A percentile compares a stretch with the other conserved stretches of the same genome.
These are phyloP conservation scores for Scolopax bukidnonensis DNA, from an alignment of 2,797 vertebrate species.

Conservation along the genomic window DNA sequence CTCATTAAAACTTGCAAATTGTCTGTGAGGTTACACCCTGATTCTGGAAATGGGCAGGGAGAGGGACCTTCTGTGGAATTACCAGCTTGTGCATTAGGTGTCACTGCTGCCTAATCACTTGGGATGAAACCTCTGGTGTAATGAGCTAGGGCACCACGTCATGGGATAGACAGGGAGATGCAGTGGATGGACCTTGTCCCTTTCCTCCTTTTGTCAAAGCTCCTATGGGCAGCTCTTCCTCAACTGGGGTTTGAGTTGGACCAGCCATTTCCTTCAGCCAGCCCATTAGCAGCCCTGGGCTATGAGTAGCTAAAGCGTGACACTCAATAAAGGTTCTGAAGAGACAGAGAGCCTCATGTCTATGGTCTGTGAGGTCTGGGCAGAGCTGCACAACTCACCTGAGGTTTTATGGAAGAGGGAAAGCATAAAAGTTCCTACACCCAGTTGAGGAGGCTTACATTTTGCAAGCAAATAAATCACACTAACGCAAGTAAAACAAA, in stretches of 20 bases:
- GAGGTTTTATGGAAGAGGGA: neutral
- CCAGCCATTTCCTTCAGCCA: neutral
- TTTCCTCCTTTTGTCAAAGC: neutral
- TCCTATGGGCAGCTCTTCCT: neutral
- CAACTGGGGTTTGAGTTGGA: neutral
- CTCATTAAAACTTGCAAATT: neutral
- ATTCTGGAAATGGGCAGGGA: neutral
- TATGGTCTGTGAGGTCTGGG: neutral
- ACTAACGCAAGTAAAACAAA: neutral
- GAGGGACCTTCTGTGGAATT: neutral
- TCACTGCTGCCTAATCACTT: constrained; percentile 50
- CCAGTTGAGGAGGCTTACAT: neutral
- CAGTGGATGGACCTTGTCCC: neutral
- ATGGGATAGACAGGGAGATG: neutral
- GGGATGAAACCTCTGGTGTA: neutral
- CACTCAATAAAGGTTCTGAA: neutral
- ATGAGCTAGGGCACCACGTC: rapidly evolving
- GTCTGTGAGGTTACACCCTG: neutral
- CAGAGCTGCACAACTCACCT: neutral
- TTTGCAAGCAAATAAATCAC: neutral
- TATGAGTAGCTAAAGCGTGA: neutral
- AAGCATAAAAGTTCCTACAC: neutral
- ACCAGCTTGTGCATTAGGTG: constrained; percentile 35
- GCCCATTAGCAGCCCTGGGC: neutral
- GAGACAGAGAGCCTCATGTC: rapidly evolving